phyloP scores from a whole-genome alignment of 2,797 vertebrate genomes.

The Pseudomugil tenellus region DNA sequence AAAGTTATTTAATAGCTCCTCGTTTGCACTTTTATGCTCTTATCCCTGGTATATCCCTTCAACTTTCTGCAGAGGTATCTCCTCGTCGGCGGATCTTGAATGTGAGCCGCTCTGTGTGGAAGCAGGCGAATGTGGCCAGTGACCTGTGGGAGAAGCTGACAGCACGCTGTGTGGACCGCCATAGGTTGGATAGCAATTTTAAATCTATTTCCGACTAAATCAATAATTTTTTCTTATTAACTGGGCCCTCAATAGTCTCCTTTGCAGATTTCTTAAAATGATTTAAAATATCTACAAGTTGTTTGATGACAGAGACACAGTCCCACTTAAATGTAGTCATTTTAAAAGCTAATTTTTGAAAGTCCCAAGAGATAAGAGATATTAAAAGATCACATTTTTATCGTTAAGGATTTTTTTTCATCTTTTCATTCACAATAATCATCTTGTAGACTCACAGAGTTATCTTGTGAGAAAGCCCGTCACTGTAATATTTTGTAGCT shows the following conservation, averaged over 20 bases:
- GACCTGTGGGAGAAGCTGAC: conserved; percentile 98
- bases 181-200: conserved; percentile 73
- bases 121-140: conserved; percentile 94
- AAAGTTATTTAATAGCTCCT: conserved; percentile 2
- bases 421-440: not conserved
- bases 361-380: not conserved
- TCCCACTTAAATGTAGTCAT: conserved; percentile 2
- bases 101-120: conserved; percentile 96
- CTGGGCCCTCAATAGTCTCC: not conserved
- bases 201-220: not conserved
- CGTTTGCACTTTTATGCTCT: conserved; percentile 12
- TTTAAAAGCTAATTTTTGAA: conserved; percentile 16
- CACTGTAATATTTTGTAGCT: too few relatives aligned
- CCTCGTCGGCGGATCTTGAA: conserved; percentile 91
- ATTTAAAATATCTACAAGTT: not conserved
- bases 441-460: not conserved
- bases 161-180: conserved; percentile 92
- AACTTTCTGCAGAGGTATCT: conserved; percentile 85
- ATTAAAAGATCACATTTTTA: conserved; percentile 5
- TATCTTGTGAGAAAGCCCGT: too few relatives aligned
- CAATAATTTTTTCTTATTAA: not conserved
- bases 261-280: too few relatives aligned
- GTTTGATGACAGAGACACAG: conserved; percentile 5
- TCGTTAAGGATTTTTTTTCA: not conserved
- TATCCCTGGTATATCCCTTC: conserved; percentile 11